Base-by-base conservation (phyloP, 2,888 invertebrate species). In the Drosophila maculinotata region DNA sequence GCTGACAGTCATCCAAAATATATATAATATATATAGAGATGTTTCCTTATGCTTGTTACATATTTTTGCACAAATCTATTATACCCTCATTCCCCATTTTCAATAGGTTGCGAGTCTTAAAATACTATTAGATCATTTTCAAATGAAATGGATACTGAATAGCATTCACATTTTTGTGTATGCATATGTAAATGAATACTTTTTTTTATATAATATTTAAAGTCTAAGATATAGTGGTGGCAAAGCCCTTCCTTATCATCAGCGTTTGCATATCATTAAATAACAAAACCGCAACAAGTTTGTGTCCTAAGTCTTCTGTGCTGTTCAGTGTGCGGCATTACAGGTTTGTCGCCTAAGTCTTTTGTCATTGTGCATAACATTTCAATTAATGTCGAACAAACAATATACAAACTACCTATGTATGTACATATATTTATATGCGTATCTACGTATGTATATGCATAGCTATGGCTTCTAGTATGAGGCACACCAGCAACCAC, bases 341-440 rank as follows among this genome's bases (percentile, higher is more conserved):
- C 63, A 53, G 42, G 80, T 76, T 86, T 80, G 80, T 83, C 52
- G 71, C 58, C 52, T 60, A 56, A 62, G 66, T 57, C 76, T 71
- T 64, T 71, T 79, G 76, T 79, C 48, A 53, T 53, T 51, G 42
- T 36, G 71, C 49, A 52, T 63, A 79, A 82, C 83, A 79, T 79
- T 79, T 85, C 83, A 79, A 79, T 85, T 82, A 82, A 41, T 47
- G 44, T 47, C n/a, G 30, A 35, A 10, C 9, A 7, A 26, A 26
- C 28, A 26, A 33, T 12, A 38, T 49, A 28, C 6, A 20, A 20
- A 20, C 20, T 4, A n/a, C n/a, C n/a, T n/a, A n/a, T n/a, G n/a
- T n/a, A n/a, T n/a, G n/a, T n/a, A n/a, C n/a, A n/a, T n/a, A n/a
- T n/a, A n/a, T n/a, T n/a, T 7, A 14, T 12, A 31, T 28, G 17